Base-by-base conservation (phyloP, 1,140 invertebrate genomes). In the Nautilus pompilius region DNA sequence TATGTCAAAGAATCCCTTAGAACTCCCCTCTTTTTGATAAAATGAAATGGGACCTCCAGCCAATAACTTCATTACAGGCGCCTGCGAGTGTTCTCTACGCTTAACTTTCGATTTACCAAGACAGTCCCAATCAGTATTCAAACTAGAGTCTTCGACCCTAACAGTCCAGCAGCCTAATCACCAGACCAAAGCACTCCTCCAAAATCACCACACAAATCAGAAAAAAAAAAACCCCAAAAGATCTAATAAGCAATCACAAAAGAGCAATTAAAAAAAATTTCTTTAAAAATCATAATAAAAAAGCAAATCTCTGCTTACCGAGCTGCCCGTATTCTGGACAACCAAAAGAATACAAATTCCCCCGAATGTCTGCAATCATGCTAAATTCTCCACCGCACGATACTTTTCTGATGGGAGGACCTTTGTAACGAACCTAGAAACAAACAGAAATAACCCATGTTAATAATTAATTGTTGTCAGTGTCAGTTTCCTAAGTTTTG, bases 331-430 rank as follows among this genome's bases (percentile, higher is more conserved):
- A 93, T 75, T 96, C 93, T 0, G 95, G 95, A 62, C 90, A 87
- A 5, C 95, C 95, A 79, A 96, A 97, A 0, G 93, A 93, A 79
- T 93, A 91, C 10, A 96, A 81, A 61, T 88, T 89, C 10, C 94
- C 94, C 79, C 93, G 91, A 60, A 91, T 89, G 78, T 96, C 93
- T 26, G 95, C 79, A 53, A 96, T 91, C 80, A 95, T 89, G 26
- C 91, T 93, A 80, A 96, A 97, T 62, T 96, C 94, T 2, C 89
- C 93, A 5, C 95, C 95, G 79, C 93, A 96, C 0, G 90, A 90
- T 34, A 96, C 66, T 79, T 93, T 91, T 6, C 91, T 86, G 63
- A 95, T 89, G 5, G 91, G 91, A 20, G 90, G 88, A 24, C 92
- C 91, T 72, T 84, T 85, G 67, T 85, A 86, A 49, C 78, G 63